phyloP scores from a whole-genome alignment of 2,888 invertebrate genomes.

The Lumbricus terrestris region DNA sequence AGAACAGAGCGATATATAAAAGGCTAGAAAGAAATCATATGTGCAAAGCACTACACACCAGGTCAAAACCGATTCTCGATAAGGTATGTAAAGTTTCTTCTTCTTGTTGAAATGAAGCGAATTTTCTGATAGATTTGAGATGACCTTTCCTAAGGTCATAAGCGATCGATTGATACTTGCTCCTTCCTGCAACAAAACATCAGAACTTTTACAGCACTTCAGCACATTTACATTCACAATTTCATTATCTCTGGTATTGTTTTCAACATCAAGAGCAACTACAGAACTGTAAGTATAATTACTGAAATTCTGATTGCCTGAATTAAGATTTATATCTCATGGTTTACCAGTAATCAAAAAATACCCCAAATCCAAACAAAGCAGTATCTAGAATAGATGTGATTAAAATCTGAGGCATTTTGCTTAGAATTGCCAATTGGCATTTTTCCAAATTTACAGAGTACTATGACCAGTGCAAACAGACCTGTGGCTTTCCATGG shows the following conservation, averaged over 20 bases:
- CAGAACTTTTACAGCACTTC: neutral
- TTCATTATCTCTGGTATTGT: neutral
- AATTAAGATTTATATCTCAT: neutral
- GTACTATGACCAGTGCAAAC: too few relatives aligned
- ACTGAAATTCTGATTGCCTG: neutral
- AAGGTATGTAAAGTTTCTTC: slow-evolving; percentile 70
- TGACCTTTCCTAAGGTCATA: slow-evolving; percentile 77
- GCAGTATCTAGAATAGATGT: neutral
- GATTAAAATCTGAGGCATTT: neutral
- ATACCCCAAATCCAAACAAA: neutral
- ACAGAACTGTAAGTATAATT: neutral
- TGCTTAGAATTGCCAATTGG: neutral
- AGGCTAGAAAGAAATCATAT: neutral
- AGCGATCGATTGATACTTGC: slow-evolving; percentile 67
- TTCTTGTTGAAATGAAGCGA: slow-evolving; percentile 67
- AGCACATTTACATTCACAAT: neutral
- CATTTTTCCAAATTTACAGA: neutral
- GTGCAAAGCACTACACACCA: slow-evolving; percentile 63
- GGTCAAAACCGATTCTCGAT: slow-evolving; percentile 77
- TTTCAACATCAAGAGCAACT: neutral
- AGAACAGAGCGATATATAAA: neutral
- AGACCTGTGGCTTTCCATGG: too few relatives aligned
- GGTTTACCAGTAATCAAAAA: too few relatives aligned
- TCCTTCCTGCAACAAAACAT: slow-evolving; percentile 48
- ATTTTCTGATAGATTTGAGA: slow-evolving; percentile 71